Conservation (phyloP, 2,797 vertebrate genomes). For the Pterois miles region DNA sequence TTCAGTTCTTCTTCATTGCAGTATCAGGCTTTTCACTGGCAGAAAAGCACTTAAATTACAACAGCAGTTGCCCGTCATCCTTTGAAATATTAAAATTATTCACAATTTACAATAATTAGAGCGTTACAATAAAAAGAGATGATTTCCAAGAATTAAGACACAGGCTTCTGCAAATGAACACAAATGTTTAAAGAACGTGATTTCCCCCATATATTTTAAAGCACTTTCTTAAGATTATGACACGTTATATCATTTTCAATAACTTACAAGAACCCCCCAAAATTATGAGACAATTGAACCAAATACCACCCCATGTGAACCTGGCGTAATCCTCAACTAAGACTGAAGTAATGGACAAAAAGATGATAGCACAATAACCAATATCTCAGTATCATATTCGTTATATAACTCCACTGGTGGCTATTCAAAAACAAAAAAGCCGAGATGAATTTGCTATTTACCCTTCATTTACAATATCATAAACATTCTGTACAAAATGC, state of each 20-base stretch:
- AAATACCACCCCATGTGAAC: slow-evolving; percentile 68
- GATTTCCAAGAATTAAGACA: slow-evolving; percentile 80
- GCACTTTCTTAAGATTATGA: slow-evolving; percentile 81
- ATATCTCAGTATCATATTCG: slow-evolving; percentile 80
- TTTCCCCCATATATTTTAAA: slow-evolving; percentile 78
- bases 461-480: slow-evolving; percentile 88
- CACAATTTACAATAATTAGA: slow-evolving; percentile 96
- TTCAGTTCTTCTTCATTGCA: slow-evolving; percentile 90
- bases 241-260: slow-evolving; percentile 78
- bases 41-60: slow-evolving; percentile 93
- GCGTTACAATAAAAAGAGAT: slow-evolving; percentile 87
- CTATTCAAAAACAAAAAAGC: slow-evolving; percentile 71
- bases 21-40: slow-evolving; percentile 83
- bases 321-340: slow-evolving; percentile 80
- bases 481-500: slow-evolving; percentile 93
- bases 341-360: slow-evolving; percentile 77
- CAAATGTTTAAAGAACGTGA: slow-evolving; percentile 83
- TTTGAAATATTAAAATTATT: slow-evolving; percentile 91
- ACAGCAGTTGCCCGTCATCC: slow-evolving; percentile 84
- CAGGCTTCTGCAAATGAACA: slow-evolving; percentile 88
- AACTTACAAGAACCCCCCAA: slow-evolving; percentile 75
- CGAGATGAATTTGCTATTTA: slow-evolving; percentile 82
- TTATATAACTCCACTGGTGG: slow-evolving; percentile 78
- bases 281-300: slow-evolving; percentile 72
- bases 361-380: slow-evolving; percentile 86